These are phyloP conservation scores for Silurus meridionalis DNA, from an alignment of 2,113 vertebrate genomes.

Conservation along the genomic window DNA sequence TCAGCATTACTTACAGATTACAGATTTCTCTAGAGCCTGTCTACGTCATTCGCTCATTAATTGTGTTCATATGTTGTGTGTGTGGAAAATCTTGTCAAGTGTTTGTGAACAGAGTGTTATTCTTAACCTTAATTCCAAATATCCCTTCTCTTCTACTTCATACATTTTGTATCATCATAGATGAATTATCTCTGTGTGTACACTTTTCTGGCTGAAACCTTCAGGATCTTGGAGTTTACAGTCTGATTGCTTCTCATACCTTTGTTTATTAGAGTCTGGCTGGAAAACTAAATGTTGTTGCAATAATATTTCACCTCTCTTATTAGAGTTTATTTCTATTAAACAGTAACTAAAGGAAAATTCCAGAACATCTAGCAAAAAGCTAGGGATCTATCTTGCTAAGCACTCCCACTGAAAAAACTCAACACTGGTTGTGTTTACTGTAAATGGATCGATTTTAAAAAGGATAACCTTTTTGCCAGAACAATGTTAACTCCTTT, in stretches of 20 bases:
- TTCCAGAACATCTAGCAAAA: background rate
- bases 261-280: background rate
- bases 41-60: background rate
- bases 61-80: slow-evolving; percentile 1
- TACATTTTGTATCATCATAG: background rate
- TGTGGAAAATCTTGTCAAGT: background rate
- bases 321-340: background rate
- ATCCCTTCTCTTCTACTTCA: background rate
- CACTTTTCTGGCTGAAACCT: background rate
- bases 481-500: slow-evolving; percentile 18
- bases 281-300: background rate
- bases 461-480: background rate
- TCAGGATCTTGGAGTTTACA: background rate
- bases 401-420: background rate
- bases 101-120: background rate
- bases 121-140: background rate
- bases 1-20: slow-evolving; percentile 11
- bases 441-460: background rate
- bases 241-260: background rate
- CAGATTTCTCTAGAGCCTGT: slow-evolving; percentile 11
- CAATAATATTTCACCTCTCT: background rate
- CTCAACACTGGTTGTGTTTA: background rate
- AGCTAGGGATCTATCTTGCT: background rate
- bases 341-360: background rate
- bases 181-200: background rate